Evolutionary conservation across 2,113 vertebrate species (phyloP).

Genomic region (Brienomyrus longianalis): DNA sequence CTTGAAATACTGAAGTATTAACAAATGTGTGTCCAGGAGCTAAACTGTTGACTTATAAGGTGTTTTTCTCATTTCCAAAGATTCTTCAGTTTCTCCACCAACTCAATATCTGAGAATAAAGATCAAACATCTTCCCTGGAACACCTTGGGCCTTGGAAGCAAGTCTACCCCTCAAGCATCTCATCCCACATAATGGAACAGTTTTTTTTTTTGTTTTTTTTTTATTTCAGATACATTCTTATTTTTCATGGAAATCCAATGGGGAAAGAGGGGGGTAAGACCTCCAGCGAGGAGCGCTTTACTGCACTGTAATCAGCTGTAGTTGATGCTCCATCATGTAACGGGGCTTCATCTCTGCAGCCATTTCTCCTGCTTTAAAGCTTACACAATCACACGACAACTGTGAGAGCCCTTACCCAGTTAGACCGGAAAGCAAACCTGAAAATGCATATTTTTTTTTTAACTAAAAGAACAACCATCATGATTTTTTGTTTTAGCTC

Average conservation of each 20-base stretch:
- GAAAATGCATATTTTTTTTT: not conserved
- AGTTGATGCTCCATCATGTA: not conserved
- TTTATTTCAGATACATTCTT: not conserved
- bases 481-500: not conserved
- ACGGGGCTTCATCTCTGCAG: not conserved
- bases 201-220: not conserved
- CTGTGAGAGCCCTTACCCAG: not conserved
- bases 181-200: not conserved
- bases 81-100: not conserved
- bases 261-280: not conserved
- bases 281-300: not conserved
- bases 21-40: not conserved
- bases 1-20: not conserved
- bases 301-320: not conserved
- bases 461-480: not conserved
- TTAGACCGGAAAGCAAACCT: not conserved
- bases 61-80: not conserved
- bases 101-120: not conserved
- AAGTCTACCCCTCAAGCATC: not conserved
- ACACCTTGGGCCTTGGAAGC: not conserved
- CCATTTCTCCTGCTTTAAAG: not conserved
- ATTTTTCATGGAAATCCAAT: not conserved
- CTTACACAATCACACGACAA: not conserved
- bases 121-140: not conserved
- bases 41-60: not conserved